Base-by-base conservation (phyloP, 2,888 invertebrate genomes). In the Vesta saturnalis region DNA sequence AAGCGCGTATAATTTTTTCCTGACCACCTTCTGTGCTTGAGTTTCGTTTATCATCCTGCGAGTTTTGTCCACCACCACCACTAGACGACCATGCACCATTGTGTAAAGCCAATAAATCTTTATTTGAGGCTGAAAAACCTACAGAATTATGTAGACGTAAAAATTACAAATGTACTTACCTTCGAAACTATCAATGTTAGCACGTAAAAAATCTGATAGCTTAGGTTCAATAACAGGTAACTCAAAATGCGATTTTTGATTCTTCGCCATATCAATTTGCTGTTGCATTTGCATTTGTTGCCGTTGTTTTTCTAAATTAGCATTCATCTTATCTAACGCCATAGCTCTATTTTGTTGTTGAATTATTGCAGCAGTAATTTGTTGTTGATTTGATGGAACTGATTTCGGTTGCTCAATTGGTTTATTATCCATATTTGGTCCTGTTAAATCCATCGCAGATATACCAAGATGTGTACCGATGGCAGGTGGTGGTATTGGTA, bases 1-100 rank as follows among this genome's bases (percentile, higher is more conserved):
- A 94, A 15, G 94, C 93, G 70, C 94, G 87, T 67, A 94, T 92
- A 70, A 94, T 94, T 78, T 94, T 93, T 83, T 94, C 94, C 83
- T 94, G 94, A 0, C 94, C 94, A 55, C 88, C 87, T 78, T 83
- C 84, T 2, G 68, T 59, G 23, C 56, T 64, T 67, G 86, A 75
- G 56, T 77, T 74, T 43, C 82, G 71, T 71, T 83, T 83, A 47
- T 81, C 83, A 22, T 84, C 84, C 30, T 76, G 73, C 0, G 77
- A 70, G 15, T 74, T 71, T 19, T 77, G 65, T 21, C 76, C 64
- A 39, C 70, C 64, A 16, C 47, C 59, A 4, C 52, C 57, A 59
- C 61, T 57, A 35, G 83, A 81, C 14, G 85, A 82, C 91, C 91
- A 91, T 30, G 90, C 89, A 15, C 90, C 91, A 79, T 91, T 91